Evolutionary conservation across 2,888 invertebrate genomes (phyloP).

Genomic region (Eutolmus rufibarbis): DNA sequence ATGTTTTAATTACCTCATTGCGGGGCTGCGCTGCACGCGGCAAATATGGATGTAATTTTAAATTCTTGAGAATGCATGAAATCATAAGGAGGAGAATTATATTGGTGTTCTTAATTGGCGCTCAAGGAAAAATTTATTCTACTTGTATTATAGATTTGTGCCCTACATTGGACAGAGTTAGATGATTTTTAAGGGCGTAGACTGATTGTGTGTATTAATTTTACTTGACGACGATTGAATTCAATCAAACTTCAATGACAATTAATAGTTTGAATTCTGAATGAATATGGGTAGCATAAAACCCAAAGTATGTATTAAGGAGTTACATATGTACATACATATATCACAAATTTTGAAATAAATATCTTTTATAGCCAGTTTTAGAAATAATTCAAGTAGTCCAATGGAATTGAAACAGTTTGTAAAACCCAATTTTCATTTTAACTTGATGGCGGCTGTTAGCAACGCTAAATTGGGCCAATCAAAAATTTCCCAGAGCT

Average conservation of each 20-base stretch:
- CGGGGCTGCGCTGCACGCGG: background rate
- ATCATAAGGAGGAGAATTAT: background rate
- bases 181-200: background rate
- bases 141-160: background rate
- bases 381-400: no score
- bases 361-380: no score
- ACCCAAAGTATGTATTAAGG: no score
- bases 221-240: background rate
- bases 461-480: no score
- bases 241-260: background rate
- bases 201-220: background rate
- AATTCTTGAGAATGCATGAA: background rate
- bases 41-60: background rate
- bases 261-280: background rate
- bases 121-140: background rate
- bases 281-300: no score
- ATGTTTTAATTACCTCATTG: constrained; percentile 1
- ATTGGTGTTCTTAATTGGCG: background rate
- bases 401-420: no score
- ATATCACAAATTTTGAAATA: no score
- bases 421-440: no score
- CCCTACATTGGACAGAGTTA: background rate
- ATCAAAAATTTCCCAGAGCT: no score
- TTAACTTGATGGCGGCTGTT: no score
- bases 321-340: no score